Conservation (phyloP, 2,888 invertebrate species). For the Allolobophora icterica region DNA sequence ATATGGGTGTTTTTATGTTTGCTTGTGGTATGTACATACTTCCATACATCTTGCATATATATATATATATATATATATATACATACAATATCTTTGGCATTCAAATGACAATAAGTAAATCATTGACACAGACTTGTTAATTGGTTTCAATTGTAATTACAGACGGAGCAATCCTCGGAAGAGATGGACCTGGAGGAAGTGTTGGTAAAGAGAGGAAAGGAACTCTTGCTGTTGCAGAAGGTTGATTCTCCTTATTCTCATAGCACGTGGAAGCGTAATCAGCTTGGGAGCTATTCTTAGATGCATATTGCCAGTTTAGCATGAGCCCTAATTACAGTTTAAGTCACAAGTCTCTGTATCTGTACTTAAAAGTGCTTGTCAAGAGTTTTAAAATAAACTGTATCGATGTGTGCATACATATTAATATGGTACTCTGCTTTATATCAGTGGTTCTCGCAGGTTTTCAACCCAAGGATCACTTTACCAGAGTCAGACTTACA, state of each 20-base stretch:
- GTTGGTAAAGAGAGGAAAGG: background rate
- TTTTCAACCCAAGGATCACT: too few species aligned
- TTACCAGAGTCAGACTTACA: too few species aligned
- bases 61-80: too few species aligned
- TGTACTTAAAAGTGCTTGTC: too few species aligned
- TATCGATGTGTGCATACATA: too few species aligned
- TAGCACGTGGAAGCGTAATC: background rate
- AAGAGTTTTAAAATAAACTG: too few species aligned
- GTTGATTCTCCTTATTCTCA: background rate
- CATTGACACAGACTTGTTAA: too few species aligned
- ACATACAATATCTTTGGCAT: too few species aligned
- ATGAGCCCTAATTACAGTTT: background rate
- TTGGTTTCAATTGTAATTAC: background rate
- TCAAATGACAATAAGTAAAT: too few species aligned
- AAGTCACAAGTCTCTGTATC: background rate
- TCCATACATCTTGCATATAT: background rate
- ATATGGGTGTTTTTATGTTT: too few species aligned
- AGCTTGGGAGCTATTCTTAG: background rate
- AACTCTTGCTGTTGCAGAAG: background rate
- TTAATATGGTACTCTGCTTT: too few species aligned
- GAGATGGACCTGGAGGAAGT: background rate
- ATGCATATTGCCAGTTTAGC: background rate
- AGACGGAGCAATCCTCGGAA: background rate
- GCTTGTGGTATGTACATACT: slow-evolving; percentile 17
- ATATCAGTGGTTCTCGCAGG: too few species aligned